Evolutionary conservation across 2,113 vertebrate species (phyloP), one percentile per base, ranked within the genome.

Genomic region (Pelodiscus sinensis): DNA sequence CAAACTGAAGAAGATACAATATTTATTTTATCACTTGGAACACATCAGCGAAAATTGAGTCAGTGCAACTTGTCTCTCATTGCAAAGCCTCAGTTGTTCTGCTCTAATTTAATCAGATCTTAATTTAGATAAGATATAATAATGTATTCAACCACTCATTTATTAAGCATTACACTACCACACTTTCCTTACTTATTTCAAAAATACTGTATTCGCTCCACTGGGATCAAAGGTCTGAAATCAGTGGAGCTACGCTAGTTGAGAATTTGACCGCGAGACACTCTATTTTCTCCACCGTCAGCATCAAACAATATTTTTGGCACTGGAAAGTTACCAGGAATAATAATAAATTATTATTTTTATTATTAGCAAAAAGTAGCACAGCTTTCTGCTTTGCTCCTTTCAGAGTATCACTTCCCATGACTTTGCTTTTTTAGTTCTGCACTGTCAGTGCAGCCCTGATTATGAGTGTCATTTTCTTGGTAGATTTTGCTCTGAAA

Each of bases 401-500:
- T 31, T 60, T n/a, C 83, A 55, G 81, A 92, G 58, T 65, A 84
- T 55, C 91, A 38, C 62, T 56, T 68, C 51, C 25, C 80, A 77
- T 83, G 83, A 5, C 54, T 0, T 6, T 92, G 86, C 35, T 71
- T 82, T 50, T 73, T 88, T 21, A 79, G 80, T 90, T 38, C 35
- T 78, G 22, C 0, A 0, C 29, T 58, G 27, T 85, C 51, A 44
- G 35, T 0, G 2, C 44, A 92, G 55, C 88, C 38, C 27, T 85
- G 84, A 88, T 86, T 77, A 94, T 91, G 0, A 0, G 92, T 81
- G 60, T 38, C 35, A 1, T 24, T 38, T 75, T 58, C 81, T 78
- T 87, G 2, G 0, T 35, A 83, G 81, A 52, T 29, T 96, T 94
- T 90, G 82, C 75, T 89, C 62, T 85, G 27, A 86, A 90, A 85